Conservation (phyloP, 2,888 invertebrate genomes). For the Globia sparganii region DNA sequence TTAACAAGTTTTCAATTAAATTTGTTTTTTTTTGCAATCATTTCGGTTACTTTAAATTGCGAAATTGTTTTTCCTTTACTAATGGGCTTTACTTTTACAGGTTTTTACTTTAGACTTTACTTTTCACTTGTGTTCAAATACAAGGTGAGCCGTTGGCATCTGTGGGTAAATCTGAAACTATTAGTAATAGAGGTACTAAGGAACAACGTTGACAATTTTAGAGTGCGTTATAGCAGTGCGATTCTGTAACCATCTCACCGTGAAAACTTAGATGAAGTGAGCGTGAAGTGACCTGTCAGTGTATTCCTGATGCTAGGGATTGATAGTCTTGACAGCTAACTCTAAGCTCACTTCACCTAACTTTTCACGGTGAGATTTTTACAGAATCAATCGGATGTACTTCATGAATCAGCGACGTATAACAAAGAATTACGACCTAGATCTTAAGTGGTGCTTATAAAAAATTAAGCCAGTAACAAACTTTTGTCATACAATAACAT, state of each 20-base stretch:
- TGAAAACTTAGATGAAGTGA: too few species aligned
- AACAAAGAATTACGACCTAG: not conserved
- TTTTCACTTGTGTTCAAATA: not conserved
- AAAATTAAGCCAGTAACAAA: not conserved
- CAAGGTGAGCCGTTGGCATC: too few species aligned
- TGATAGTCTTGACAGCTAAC: too few species aligned
- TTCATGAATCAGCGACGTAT: not conserved
- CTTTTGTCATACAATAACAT: not conserved
- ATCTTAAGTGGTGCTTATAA: not conserved
- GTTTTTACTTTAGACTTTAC: too few species aligned
- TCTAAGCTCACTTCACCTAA: too few species aligned
- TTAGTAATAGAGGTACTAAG: too few species aligned
- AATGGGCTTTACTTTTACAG: not conserved
- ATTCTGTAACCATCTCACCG: too few species aligned
- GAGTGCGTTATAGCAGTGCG: not conserved
- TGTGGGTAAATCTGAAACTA: not conserved
- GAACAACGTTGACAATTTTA: not conserved
- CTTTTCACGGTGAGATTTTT: too few species aligned
- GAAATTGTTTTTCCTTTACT: constrained; percentile 6
- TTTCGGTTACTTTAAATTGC: not conserved
- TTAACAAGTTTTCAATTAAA: constrained; percentile 16
- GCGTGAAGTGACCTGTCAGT: too few species aligned
- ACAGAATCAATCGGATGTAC: too few species aligned
- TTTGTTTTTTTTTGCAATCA: not conserved
- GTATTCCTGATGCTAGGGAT: too few species aligned